Conservation (phyloP, 2,797 vertebrate genomes). For the Halcyon badia region DNA sequence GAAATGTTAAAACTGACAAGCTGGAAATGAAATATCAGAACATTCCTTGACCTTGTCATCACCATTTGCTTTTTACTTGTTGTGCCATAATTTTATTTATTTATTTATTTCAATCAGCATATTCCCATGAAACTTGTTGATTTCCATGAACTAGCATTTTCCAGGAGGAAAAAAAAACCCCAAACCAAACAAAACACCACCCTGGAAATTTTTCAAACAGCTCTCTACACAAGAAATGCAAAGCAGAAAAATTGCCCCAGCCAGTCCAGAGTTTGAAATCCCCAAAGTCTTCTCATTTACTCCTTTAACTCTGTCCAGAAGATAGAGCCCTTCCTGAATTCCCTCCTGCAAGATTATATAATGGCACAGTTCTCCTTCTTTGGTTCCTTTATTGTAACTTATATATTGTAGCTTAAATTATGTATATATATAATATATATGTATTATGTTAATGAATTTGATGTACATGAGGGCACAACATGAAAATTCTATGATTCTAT, state of each 20-base stretch:
- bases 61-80: not conserved
- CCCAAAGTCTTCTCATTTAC: not conserved
- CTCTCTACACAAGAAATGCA: not conserved
- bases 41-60: constrained; percentile 35
- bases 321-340: not conserved
- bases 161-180: not conserved
- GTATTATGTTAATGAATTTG: not conserved
- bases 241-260: not conserved
- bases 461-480: not conserved
- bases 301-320: not conserved
- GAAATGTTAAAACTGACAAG: constrained; percentile 20
- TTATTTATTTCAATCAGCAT: not conserved
- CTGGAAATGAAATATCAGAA: constrained; percentile 19
- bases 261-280: not conserved
- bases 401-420: no score
- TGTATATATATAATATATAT: no score
- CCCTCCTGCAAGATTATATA: not conserved
- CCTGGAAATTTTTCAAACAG: not conserved
- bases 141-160: constrained; percentile 21
- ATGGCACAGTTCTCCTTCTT: not conserved
- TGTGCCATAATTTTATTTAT: not conserved
- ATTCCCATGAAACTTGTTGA: constrained; percentile 42
- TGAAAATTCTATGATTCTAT: no score
- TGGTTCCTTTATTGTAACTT: not conserved
- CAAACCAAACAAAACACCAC: no score